These are phyloP conservation scores for Tyria jacobaeae DNA, from an alignment of 2,888 invertebrate genomes.

Conservation along the genomic window DNA sequence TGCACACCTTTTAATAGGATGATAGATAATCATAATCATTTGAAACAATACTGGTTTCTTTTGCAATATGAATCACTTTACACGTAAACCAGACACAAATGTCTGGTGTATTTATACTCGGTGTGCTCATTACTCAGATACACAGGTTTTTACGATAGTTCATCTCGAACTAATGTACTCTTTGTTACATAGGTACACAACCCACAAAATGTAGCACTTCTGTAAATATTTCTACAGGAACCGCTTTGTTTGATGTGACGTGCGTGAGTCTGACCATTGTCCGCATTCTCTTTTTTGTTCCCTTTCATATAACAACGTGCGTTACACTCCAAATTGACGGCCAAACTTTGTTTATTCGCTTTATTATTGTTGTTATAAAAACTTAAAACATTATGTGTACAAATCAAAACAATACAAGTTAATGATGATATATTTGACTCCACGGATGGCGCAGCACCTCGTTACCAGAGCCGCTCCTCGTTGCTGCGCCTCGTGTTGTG, in stretches of 20 bases:
- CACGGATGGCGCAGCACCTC: no score
- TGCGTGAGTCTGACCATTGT: slow-evolving; percentile 66
- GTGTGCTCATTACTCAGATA: slow-evolving; percentile 48
- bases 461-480: no score
- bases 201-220: slow-evolving; percentile 57
- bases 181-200: slow-evolving; percentile 57
- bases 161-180: slow-evolving; percentile 62
- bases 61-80: slow-evolving; percentile 15
- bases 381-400: no score
- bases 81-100: slow-evolving; percentile 23
- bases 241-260: slow-evolving; percentile 63
- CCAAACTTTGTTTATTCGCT: slow-evolving; percentile 44
- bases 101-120: slow-evolving; percentile 30
- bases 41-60: not conserved
- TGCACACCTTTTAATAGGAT: not conserved
- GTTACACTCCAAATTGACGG: slow-evolving; percentile 43
- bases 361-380: slow-evolving; percentile 26
- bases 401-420: not conserved
- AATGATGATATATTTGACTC: slow-evolving; percentile 18
- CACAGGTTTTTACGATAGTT: slow-evolving; percentile 54
- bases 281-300: slow-evolving; percentile 53
- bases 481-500: no score
- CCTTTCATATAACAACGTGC: slow-evolving; percentile 55
- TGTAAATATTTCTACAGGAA: slow-evolving; percentile 60
- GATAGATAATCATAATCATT: not conserved